Percentiles rank a stretch among this genome's conserved stretches.
phyloP scores from a whole-genome alignment of 2,888 invertebrate species.

The Drosophila austrosaltans region DNA sequence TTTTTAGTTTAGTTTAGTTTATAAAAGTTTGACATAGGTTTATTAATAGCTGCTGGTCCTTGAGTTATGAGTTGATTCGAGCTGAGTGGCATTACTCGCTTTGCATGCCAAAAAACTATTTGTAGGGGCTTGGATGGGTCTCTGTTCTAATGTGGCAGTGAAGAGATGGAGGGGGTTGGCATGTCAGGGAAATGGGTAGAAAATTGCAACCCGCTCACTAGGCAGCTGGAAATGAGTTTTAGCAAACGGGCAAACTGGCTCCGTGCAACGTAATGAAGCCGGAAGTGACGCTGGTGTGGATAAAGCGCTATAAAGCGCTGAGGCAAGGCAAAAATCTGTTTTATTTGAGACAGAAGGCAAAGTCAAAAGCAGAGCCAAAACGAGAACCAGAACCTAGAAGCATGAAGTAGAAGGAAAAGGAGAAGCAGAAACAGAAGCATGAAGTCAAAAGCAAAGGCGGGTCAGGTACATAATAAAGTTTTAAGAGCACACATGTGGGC shows the following conservation, averaged over 20 bases:
- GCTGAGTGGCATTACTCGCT: not conserved
- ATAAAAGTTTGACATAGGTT: conserved; percentile 71
- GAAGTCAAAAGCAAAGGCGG: not conserved
- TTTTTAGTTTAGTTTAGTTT: conserved; percentile 46
- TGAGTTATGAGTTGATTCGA: conserved; percentile 42
- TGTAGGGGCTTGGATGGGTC: conserved; percentile 30
- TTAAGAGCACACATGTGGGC: conserved; percentile 50
- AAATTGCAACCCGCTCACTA: conserved; percentile 24
- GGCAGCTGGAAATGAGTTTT: conserved; percentile 29
- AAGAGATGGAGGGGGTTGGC: not conserved
- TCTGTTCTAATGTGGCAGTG: conserved; percentile 5
- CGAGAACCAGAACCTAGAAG: conserved; percentile 16
- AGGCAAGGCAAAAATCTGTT: conserved; percentile 40
- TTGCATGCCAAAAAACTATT: conserved; percentile 38
- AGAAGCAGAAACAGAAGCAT: conserved; percentile 1
- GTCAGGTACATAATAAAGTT: conserved; percentile 49
- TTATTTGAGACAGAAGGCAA: conserved; percentile 40
- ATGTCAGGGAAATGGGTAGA: conserved; percentile 18
- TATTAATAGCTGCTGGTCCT: conserved; percentile 68
- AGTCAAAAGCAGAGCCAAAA: conserved; percentile 28
- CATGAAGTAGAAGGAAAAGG: conserved; percentile 10
- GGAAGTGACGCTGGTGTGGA: conserved; percentile 60
- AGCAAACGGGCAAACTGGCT: conserved; percentile 12
- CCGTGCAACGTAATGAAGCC: conserved; percentile 60
- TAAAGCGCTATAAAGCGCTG: conserved; percentile 34